phyloP scores from a whole-genome alignment of 2,888 invertebrate genomes.

The Brachyptera putata region DNA sequence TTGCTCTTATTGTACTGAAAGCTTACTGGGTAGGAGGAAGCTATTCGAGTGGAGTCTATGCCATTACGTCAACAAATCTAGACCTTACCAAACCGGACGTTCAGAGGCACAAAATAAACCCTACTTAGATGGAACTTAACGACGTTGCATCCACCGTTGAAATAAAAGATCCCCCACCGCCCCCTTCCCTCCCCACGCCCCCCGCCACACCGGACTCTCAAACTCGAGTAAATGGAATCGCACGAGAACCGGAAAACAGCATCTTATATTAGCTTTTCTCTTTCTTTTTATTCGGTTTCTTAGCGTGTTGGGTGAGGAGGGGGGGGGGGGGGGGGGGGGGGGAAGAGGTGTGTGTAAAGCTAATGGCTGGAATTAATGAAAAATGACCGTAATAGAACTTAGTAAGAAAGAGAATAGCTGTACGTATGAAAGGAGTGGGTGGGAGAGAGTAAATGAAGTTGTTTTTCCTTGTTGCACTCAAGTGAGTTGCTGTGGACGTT shows the following conservation, averaged over 20 bases:
- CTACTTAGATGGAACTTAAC: conserved; percentile 35
- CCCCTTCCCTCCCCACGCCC: too few species aligned
- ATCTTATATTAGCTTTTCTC: conserved; percentile 29
- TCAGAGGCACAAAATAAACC: conserved; percentile 33
- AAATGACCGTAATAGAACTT: conserved; percentile 23
- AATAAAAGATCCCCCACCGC: conserved; percentile 34
- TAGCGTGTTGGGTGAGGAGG: neutral
- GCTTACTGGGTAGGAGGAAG: neutral
- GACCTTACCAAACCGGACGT: conserved; percentile 28
- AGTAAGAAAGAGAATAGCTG: neutral
- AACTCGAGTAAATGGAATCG: conserved; percentile 32
- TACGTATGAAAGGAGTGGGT: too few species aligned
- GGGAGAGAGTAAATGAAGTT: conserved; percentile 5
- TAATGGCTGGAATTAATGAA: conserved; percentile 27
- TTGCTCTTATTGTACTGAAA: too few species aligned
- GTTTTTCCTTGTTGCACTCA: conserved; percentile 1
- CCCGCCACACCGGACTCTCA: conserved; percentile 19
- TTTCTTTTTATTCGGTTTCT: conserved; percentile 24
- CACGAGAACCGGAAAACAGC: conserved; percentile 33
- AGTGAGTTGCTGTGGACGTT: conserved; percentile 1
- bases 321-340: neutral
- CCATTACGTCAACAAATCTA: conserved; percentile 34
- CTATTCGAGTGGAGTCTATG: conserved; percentile 24
- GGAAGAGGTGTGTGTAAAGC: conserved; percentile 8
- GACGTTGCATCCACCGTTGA: conserved; percentile 30